Base-by-base conservation (phyloP, 2,113 vertebrate species). In the Nasalis larvatus region DNA sequence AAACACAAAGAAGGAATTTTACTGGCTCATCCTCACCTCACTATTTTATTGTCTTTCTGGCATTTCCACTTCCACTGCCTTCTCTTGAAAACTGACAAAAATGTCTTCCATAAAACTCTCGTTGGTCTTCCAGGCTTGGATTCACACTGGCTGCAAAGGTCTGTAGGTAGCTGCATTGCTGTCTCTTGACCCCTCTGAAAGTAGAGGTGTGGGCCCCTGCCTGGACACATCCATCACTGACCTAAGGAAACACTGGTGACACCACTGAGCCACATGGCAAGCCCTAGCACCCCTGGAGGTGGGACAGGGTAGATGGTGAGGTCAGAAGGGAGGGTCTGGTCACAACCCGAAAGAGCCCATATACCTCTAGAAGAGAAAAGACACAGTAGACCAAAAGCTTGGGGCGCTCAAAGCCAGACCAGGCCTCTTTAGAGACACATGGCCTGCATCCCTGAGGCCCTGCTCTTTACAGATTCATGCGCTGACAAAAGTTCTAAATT, bases 351-450 rank as follows among this genome's bases (percentile, higher is more conserved):
- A 78, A 84, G 80, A n/a, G 40, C 3, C 21, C 0, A 6, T 25
- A 10, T 52, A 58, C 37, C 27, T 11, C 66, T 45, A 0, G 0
- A 1, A 92, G 86, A 87, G 74, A 74, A 45, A 69, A 82, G 68
- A 60, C 82, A 73, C 35, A 2, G 20, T 30, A 60, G 58, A 54
- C 86, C 83, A 13, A 40, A 86, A 54, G 60, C 68, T 89, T 25
- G 42, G n/a, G 14, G 4, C 27, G 77, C 69, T 87, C 12, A 82
- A 82, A 76, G 54, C 90, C 94, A 95, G 94, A 94, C 86, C 96
- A 97, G 94, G 86, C 97, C 96, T 92, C 96, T 94, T 85, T 27
- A 16, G 21, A 96, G 96, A 97, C 90, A 88, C 89, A 74, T 27
- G 85, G 94, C 77, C 96, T 37, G 68, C 90, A 47, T 84, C 96